Evolutionary conservation across 2,888 invertebrate genomes (phyloP).

Genomic region (Leptopilina drosophilae): DNA sequence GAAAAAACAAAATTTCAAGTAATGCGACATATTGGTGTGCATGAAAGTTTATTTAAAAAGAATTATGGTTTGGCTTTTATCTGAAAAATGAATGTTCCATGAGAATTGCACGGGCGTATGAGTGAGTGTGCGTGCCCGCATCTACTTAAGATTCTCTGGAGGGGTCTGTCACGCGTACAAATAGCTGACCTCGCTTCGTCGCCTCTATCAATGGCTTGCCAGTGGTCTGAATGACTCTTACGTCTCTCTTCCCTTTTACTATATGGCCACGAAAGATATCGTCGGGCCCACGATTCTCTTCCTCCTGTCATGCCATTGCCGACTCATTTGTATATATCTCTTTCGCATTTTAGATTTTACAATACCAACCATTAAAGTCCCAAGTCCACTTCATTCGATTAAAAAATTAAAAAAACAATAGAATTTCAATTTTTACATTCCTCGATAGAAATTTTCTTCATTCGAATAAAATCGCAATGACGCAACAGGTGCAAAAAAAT

Average conservation of each 20-base stretch:
- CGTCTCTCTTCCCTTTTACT: constrained; percentile 66
- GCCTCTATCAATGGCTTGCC: constrained; percentile 74
- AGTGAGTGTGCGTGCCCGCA: constrained; percentile 55
- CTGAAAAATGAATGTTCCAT: constrained; percentile 50
- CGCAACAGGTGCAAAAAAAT: constrained; percentile 6
- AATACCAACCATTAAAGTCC: neutral
- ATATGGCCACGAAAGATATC: constrained; percentile 62
- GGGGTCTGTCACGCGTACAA: constrained; percentile 75
- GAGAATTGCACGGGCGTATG: constrained; percentile 43
- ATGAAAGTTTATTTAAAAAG: neutral
- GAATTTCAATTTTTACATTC: neutral
- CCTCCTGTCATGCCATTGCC: constrained; percentile 40
- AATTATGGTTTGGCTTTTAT: constrained; percentile 16
- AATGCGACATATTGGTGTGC: too few relatives aligned
- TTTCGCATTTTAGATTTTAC: constrained; percentile 25
- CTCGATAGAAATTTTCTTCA: neutral
- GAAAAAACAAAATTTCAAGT: too few relatives aligned
- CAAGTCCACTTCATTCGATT: neutral
- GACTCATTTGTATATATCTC: constrained; percentile 24
- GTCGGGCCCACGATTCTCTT: constrained; percentile 49
- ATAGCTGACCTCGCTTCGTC: constrained; percentile 76
- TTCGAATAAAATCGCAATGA: neutral
- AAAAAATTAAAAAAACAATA: neutral
- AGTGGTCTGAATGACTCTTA: constrained; percentile 69
- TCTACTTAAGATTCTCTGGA: constrained; percentile 69